Evolutionary conservation across 2,113 vertebrate species (phyloP).

Genomic region (Beaufortia kweichowensis): DNA sequence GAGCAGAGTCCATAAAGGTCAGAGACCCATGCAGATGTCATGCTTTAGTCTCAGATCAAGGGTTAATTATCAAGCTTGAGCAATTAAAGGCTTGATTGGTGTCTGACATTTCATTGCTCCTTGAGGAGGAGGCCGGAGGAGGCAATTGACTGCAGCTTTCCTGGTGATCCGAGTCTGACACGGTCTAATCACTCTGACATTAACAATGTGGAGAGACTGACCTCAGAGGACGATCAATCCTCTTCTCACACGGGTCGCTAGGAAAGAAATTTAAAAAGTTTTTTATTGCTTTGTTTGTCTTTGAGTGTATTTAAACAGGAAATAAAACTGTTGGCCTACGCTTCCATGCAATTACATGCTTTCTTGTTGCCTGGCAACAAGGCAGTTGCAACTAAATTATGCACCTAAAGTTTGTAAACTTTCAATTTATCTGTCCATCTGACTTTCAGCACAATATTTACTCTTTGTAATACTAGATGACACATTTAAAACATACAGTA

Average conservation of each 20-base stretch:
- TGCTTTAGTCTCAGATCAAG: slow-evolving; percentile 26
- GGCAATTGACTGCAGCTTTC: slow-evolving; percentile 32
- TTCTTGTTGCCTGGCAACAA: slow-evolving; percentile 57
- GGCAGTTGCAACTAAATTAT: slow-evolving; percentile 38
- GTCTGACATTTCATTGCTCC: slow-evolving; percentile 45
- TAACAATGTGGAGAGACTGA: slow-evolving; percentile 18
- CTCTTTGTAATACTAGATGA: background rate
- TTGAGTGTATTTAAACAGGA: slow-evolving; percentile 44
- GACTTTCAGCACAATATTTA: slow-evolving; percentile 7
- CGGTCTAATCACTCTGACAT: slow-evolving; percentile 39
- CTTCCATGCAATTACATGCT: slow-evolving; percentile 40
- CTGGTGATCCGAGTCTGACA: slow-evolving; percentile 31
- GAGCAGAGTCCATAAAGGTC: background rate
- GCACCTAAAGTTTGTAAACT: slow-evolving; percentile 29
- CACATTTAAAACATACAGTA: background rate
- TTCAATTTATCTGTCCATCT: slow-evolving; percentile 33
- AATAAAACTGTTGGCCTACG: slow-evolving; percentile 46
- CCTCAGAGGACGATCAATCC: slow-evolving; percentile 23
- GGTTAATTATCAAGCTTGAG: slow-evolving; percentile 42
- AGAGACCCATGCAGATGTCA: slow-evolving; percentile 39
- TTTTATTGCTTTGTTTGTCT: slow-evolving; percentile 1
- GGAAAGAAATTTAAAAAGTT: slow-evolving; percentile 12
- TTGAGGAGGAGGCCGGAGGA: slow-evolving; percentile 28
- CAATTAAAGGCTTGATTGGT: slow-evolving; percentile 39
- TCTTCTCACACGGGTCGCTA: background rate